These are phyloP conservation scores for Leptinotarsa juncta DNA, from an alignment of 2,888 invertebrate genomes.

Conservation along the genomic window DNA sequence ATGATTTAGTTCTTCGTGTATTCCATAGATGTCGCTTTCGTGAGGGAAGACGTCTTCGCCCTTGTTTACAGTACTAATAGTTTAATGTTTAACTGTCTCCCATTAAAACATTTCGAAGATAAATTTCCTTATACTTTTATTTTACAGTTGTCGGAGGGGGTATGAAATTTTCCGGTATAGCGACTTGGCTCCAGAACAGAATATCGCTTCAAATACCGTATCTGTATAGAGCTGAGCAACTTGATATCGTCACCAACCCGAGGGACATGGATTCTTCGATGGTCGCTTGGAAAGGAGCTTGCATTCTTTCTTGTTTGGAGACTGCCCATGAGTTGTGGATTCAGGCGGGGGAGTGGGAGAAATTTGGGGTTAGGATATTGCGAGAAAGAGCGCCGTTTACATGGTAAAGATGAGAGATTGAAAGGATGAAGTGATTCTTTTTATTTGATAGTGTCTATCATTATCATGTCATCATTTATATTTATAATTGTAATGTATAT, in stretches of 20 bases:
- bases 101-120: too few relatives aligned
- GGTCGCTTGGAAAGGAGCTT: constrained; percentile 95
- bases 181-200: constrained; percentile 89
- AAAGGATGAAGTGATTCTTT: not conserved
- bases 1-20: too few relatives aligned
- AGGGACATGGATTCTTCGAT: constrained; percentile 93
- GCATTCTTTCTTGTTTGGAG: constrained; percentile 92
- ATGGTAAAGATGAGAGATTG: constrained; percentile 69
- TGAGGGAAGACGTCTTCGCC: too few relatives aligned
- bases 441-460: not conserved
- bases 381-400: constrained; percentile 93
- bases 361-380: constrained; percentile 84
- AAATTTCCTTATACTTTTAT: not conserved
- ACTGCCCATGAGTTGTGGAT: constrained; percentile 96
- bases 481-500: too few relatives aligned
- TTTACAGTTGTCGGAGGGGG: constrained; percentile 85
- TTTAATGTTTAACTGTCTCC: too few relatives aligned
- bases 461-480: not conserved
- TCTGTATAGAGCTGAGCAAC: constrained; percentile 80
- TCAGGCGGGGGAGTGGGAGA: constrained; percentile 85
- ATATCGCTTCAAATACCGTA: constrained; percentile 86
- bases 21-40: too few relatives aligned
- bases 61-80: too few relatives aligned
- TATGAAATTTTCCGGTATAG: constrained; percentile 81
- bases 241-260: constrained; percentile 90